Evolutionary conservation across 2,888 invertebrate species (phyloP), one percentile per base, ranked within the genome.

Genomic region (Eilema depressum): DNA sequence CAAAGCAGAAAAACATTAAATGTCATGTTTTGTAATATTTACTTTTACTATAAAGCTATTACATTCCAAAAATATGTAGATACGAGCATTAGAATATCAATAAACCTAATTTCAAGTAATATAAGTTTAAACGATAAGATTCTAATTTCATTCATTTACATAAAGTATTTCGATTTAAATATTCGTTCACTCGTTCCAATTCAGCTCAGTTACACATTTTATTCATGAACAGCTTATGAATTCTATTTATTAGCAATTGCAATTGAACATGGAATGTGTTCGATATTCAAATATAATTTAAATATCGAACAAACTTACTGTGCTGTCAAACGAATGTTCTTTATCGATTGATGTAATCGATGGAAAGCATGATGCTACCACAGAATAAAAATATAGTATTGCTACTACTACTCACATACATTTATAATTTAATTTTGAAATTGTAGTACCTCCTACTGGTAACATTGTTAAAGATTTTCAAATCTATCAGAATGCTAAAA

Each of bases 351-450:
- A 67, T 62, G 63, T 80, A 77, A 85, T 85, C 76, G 76, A 71
- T 20, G 37, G 25, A 23, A 47, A 77, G 71, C 82, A 85, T 82
- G 81, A 74, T 20, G 81, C 69, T 76, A 68, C 67, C 73, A 66
- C 63, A 33, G 10, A 33, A 33, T 33, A 33, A 33, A 33, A 33
- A 33, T 33, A 8, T 33, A 33, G 10, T 33, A 7, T 8, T 83
- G 81, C 75, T 20, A 80, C 69, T 76, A 68, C 66, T 74, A 66
- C 62, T 71, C 69, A 23, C 25, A 66, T 67, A 74, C 62, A 68
- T 66, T 79, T 77, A 75, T 82, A 82, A 82, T 81, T 79, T 83
- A 80, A 80, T 81, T 72, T 74, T 82, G 77, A 79, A 26, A 59
- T 59, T 53, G n/a, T 26, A 26, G 68, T 63, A 74, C 80, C 83